A percentile compares a stretch with the other conserved stretches of the same genome.
Conservation (phyloP, 2,888 invertebrate species). For the Drosophila meridionalis region DNA sequence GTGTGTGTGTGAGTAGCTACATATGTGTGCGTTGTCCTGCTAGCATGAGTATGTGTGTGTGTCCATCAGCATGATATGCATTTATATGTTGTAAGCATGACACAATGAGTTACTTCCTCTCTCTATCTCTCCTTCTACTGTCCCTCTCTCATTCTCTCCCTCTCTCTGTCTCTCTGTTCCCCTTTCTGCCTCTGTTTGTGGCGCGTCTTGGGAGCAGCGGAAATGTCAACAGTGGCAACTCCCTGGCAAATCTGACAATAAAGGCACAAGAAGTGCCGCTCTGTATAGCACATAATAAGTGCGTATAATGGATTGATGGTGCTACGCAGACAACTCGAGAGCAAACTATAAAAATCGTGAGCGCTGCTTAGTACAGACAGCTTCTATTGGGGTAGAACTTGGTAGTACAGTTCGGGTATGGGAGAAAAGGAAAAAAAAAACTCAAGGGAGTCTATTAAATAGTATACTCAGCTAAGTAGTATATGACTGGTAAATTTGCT, state of each 20-base stretch:
- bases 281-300: conserved; percentile 45
- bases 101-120: conserved; percentile 25
- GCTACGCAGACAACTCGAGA: conserved; percentile 23
- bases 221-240: conserved; percentile 63
- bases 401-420: not conserved
- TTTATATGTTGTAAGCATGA: conserved; percentile 54
- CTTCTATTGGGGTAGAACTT: conserved; percentile 11
- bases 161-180: no score
- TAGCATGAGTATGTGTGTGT: conserved; percentile 25
- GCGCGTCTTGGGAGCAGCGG: conserved; percentile 36
- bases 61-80: conserved; percentile 64
- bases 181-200: not conserved
- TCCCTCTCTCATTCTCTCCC: not conserved
- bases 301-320: conserved; percentile 57
- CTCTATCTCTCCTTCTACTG: not conserved
- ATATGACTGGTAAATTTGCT: not conserved
- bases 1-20: not conserved
- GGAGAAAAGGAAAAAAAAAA: not conserved
- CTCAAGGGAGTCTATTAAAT: not conserved
- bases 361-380: not conserved
- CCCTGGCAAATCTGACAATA: conserved; percentile 37
- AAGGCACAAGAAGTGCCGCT: conserved; percentile 36
- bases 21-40: conserved; percentile 25
- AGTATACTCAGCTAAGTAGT: not conserved
- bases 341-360: conserved; percentile 15